A percentile compares a stretch with the other conserved stretches of the same genome.
Conservation (phyloP, 2,888 invertebrate genomes). For the Liposcelis brunnea region DNA sequence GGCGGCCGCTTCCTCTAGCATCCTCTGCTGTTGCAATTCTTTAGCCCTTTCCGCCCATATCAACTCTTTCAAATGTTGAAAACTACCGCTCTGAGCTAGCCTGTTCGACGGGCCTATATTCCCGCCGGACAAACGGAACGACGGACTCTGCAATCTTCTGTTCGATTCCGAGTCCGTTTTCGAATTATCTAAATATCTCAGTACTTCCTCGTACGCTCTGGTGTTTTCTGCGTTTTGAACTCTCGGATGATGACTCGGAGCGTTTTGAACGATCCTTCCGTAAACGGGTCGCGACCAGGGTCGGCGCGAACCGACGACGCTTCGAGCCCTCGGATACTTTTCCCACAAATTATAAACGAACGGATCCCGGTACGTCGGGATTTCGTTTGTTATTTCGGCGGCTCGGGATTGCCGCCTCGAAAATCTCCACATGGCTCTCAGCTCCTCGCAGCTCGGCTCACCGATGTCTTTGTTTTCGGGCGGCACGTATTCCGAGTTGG, state of each 20-base stretch:
- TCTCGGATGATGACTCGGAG: background rate
- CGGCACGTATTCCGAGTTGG: background rate
- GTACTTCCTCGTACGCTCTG: constrained; percentile 1
- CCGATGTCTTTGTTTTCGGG: constrained; percentile 20
- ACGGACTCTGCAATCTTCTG: background rate
- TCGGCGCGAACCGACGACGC: background rate
- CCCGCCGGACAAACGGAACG: constrained; percentile 2
- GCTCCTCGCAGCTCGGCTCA: constrained; percentile 73
- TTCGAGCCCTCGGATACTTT: constrained; percentile 18
- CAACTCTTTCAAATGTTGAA: constrained; percentile 63
- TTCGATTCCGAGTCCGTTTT: background rate
- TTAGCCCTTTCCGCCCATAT: constrained; percentile 59
- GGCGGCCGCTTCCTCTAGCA: constrained; percentile 54
- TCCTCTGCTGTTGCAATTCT: constrained; percentile 56
- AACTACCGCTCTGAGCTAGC: constrained; percentile 27
- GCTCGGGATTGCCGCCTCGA: constrained; percentile 75
- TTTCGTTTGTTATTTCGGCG: constrained; percentile 72
- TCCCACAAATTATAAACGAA: constrained; percentile 71
- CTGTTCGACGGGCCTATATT: background rate
- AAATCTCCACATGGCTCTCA: constrained; percentile 83
- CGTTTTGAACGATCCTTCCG: constrained; percentile 6
- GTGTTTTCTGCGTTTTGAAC: background rate
- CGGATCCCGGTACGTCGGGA: constrained; percentile 65
- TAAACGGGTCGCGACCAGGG: constrained; percentile 2
- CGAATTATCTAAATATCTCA: constrained; percentile 1